phyloP scores from a whole-genome alignment of 2,797 vertebrate species.

The Pseudotriccus pelzelni region DNA sequence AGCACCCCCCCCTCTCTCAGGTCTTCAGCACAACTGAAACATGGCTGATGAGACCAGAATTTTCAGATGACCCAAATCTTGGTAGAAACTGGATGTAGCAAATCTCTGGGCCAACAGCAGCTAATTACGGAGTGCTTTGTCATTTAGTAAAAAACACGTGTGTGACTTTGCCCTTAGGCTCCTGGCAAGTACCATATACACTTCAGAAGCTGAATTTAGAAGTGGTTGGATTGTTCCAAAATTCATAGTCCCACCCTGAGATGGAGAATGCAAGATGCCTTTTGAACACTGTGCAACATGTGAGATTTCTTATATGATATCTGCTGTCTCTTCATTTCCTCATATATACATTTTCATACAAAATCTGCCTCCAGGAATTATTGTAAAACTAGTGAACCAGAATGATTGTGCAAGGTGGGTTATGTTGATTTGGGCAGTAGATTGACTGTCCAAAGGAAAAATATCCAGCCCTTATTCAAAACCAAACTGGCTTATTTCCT shows the following conservation, averaged over 20 bases:
- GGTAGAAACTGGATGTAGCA: background rate
- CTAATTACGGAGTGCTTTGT: background rate
- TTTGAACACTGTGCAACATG: background rate
- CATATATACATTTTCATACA: background rate
- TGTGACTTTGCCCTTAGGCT: background rate
- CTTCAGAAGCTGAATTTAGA: background rate
- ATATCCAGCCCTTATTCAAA: background rate
- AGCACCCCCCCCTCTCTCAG: background rate
- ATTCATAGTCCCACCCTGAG: background rate
- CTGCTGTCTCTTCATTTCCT: background rate
- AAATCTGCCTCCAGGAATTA: background rate
- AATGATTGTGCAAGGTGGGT: background rate
- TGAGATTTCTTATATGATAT: background rate
- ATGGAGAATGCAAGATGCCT: background rate
- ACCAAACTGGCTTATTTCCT: background rate
- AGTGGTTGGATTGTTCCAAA: background rate
- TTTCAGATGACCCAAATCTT: background rate
- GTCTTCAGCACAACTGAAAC: background rate
- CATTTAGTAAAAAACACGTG: background rate
- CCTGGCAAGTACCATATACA: background rate
- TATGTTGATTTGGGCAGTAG: background rate
- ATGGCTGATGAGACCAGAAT: background rate
- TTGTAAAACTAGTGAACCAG: background rate
- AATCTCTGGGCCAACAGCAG: background rate
- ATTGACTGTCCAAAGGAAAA: background rate